These are phyloP conservation scores for Calameuta idolon DNA, from an alignment of 2,888 invertebrate genomes.

Conservation along the genomic window DNA sequence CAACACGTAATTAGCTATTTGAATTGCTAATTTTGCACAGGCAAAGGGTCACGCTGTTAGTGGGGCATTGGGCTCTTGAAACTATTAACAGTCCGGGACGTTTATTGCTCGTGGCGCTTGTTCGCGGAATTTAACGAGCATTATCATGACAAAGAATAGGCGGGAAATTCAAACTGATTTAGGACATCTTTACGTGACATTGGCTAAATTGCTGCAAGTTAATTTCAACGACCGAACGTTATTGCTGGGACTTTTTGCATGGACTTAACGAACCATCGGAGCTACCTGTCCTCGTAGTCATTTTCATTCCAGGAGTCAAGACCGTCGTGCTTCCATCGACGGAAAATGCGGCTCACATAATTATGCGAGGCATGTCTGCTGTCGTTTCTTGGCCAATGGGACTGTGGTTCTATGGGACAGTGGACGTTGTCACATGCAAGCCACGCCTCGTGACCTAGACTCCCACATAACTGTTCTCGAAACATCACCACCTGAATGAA, in stretches of 20 bases:
- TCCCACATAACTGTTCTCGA: slow-evolving; percentile 66
- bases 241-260: no score
- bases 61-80: slow-evolving; percentile 55
- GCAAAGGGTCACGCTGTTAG: slow-evolving; percentile 50
- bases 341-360: slow-evolving; percentile 55
- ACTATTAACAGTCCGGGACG: no score
- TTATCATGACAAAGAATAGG: no score
- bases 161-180: no score
- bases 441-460: slow-evolving; percentile 68
- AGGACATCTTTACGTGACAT: no score
- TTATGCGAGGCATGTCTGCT: slow-evolving; percentile 61
- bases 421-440: slow-evolving; percentile 59
- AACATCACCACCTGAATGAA: slow-evolving; percentile 47
- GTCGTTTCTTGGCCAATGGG: slow-evolving; percentile 66
- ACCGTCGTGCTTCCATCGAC: slow-evolving; percentile 11
- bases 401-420: slow-evolving; percentile 65
- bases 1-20: slow-evolving; percentile 47
- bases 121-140: no score
- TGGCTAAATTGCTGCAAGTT: no score
- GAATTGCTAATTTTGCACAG: slow-evolving; percentile 53
- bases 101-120: no score
- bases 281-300: no score
- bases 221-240: no score
- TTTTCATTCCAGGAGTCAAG: no score
- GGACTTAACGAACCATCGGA: no score